Evolutionary conservation across 2,113 vertebrate genomes (phyloP).

Genomic region (Indicator indicator): DNA sequence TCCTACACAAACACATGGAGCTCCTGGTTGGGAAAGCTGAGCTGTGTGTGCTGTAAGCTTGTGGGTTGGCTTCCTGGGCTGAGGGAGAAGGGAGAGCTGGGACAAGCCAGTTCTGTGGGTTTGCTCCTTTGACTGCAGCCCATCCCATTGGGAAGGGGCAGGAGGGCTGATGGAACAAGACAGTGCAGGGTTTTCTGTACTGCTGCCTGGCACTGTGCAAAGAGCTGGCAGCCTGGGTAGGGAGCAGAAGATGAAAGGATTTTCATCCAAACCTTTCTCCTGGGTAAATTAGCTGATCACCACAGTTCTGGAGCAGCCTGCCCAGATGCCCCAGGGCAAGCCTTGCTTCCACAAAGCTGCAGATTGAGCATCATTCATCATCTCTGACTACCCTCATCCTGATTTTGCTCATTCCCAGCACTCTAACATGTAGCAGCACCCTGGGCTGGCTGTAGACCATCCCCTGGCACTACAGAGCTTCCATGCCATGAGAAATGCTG

Average conservation of each 20-base stretch:
- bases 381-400: not conserved
- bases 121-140: not conserved
- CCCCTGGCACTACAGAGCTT: not conserved
- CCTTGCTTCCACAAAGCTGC: not conserved
- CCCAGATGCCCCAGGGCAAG: not conserved
- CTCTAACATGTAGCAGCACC: not conserved
- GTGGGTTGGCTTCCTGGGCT: not conserved
- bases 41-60: not conserved
- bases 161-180: not conserved
- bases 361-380: accelerated
- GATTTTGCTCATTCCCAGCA: not conserved
- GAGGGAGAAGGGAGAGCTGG: not conserved
- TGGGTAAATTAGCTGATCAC: not conserved
- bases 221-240: not conserved
- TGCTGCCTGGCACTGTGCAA: not conserved
- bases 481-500: not conserved
- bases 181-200: accelerated
- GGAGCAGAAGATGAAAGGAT: not conserved
- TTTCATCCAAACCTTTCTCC: not conserved
- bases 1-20: not conserved
- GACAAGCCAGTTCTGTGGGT: accelerated
- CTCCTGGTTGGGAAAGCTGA: not conserved
- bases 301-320: not conserved
- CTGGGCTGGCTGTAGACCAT: not conserved
- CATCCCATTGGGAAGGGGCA: not conserved